Base-by-base conservation (phyloP, 2,888 invertebrate genomes). In the Cosmia pyralina region DNA sequence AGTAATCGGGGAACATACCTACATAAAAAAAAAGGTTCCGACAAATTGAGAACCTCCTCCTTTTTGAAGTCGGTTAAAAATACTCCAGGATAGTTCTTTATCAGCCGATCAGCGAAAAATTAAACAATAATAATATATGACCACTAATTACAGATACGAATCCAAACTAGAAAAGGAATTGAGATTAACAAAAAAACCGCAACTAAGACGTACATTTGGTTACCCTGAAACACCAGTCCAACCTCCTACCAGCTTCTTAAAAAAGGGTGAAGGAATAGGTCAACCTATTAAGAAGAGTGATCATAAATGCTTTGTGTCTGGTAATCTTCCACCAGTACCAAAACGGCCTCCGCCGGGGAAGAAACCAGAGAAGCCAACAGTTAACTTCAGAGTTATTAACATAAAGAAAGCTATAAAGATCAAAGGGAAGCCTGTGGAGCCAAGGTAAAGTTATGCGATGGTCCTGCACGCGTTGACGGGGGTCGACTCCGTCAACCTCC, bases 151-250 rank as follows among this genome's bases (percentile, higher is more conserved):
- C 84, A 96, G 96, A 86, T 97, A 97, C 85, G 94, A 95, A 85
- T 97, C 97, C 0, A 92, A 96, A 91, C 92, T 96, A 87, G 91
- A 96, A 70, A 92, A 94, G 71, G 94, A 97, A 69, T 89, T 96
- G 46, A 95, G 93, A 84, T 93, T 94, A 77, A 41, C 90, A 50
- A 96, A 96, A 87, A 94, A 86, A 74, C 93, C 93, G 3, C 94
- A 96, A 81, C 88, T 94, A 2, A 96, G 96, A 84, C 96, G 96
- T 62, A 97, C 97, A 0, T 97, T 98, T 96, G 98, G 98, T 0
- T 96, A 97, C 85, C 97, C 98, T 0, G 96, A 97, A 85, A 96
- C 97, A 11, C 97, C 97, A 0, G 84, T 97, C 0, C 96, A 96
- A 66, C 92, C 96, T 28, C 97, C 98, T 0, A 94, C 96, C 3